A percentile compares a stretch with the other conserved stretches of the same genome.
These are phyloP conservation scores for Caenorhabditis macrosperma DNA, from an alignment of 2,888 invertebrate genomes.

Conservation along the genomic window DNA sequence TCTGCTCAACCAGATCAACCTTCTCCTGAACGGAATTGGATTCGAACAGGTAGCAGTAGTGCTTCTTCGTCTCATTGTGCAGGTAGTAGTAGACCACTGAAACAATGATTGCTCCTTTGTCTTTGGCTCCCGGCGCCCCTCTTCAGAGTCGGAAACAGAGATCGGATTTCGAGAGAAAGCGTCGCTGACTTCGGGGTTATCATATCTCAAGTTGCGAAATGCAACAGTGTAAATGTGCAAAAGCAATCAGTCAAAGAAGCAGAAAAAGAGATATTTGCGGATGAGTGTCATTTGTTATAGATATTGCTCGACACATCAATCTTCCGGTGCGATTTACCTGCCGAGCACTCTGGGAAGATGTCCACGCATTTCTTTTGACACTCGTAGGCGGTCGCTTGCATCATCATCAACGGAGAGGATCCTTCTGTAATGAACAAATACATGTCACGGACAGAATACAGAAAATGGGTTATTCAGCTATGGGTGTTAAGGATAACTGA, in stretches of 20 bases:
- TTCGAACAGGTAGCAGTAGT: conserved; percentile 71
- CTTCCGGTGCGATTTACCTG: conserved; percentile 65
- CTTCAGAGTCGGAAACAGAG: conserved; percentile 26
- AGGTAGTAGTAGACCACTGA: conserved; percentile 74
- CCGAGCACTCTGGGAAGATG: conserved; percentile 69
- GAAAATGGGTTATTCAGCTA: background rate
- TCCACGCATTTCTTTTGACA: conserved; percentile 73
- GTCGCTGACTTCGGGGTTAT: conserved; percentile 27
- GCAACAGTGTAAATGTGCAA: conserved; percentile 61
- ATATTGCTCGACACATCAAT: conserved; percentile 62
- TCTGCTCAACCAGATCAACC: conserved; percentile 70
- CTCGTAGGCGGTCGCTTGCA: conserved; percentile 71
- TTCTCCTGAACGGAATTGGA: conserved; percentile 67
- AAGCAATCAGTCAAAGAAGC: conserved; percentile 59
- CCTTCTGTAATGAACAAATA: conserved; percentile 57
- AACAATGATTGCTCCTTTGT: conserved; percentile 26
- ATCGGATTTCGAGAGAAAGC: conserved; percentile 44
- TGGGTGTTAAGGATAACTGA: conserved; percentile 4
- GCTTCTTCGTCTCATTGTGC: conserved; percentile 71
- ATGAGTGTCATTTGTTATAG: conserved; percentile 61
- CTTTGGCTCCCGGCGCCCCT: conserved; percentile 9
- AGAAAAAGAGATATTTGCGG: conserved; percentile 54
- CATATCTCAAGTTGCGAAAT: conserved; percentile 58
- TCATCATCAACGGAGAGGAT: conserved; percentile 66
- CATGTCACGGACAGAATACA: background rate